Conservation (phyloP, 2,113 vertebrate genomes). For the Urocolius indicus region DNA sequence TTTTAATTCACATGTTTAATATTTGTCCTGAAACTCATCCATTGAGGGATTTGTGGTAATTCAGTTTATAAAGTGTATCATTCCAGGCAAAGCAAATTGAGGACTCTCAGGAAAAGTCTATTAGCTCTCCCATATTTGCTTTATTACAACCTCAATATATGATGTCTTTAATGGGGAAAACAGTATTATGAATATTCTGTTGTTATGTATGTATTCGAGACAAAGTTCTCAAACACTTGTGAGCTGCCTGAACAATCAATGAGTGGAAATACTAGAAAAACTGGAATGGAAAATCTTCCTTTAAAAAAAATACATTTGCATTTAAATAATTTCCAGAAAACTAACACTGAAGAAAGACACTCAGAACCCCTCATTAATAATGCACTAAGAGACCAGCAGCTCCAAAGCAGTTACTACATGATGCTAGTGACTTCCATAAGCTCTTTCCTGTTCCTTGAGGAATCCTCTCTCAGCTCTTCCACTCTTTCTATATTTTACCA, state of each 20-base stretch:
- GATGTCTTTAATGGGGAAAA: background rate
- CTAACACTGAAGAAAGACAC: background rate
- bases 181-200: background rate
- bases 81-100: background rate
- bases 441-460: background rate
- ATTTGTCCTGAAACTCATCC: background rate
- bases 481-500: background rate
- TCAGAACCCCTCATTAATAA: background rate
- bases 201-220: background rate
- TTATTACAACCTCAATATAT: background rate
- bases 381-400: background rate
- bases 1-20: background rate
- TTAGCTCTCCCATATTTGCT: background rate
- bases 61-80: background rate
- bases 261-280: background rate
- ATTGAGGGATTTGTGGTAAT: background rate
- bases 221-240: background rate
- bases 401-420: background rate
- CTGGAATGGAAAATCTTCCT: background rate
- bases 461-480: background rate
- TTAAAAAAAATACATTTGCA: background rate
- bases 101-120: background rate
- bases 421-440: background rate
- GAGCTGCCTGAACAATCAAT: background rate
- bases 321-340: background rate